phyloP scores from a whole-genome alignment of 2,888 invertebrate species.

The Lasius platythorax region DNA sequence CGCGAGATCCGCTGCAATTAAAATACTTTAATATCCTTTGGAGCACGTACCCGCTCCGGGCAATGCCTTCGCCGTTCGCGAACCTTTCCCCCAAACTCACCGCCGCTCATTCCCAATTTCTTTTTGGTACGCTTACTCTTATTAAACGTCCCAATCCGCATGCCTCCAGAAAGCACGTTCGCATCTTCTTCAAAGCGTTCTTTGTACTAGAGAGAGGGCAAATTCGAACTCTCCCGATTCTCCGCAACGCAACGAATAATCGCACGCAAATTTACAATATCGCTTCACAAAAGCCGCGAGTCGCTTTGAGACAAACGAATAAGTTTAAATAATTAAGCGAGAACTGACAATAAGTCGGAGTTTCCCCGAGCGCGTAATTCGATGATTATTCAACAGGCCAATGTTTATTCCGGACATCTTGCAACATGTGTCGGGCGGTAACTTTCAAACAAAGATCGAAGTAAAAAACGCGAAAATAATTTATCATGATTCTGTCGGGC shows the following conservation, averaged over 20 bases:
- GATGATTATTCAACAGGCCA: background rate
- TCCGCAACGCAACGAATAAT: constrained; percentile 17
- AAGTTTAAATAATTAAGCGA: constrained; percentile 26
- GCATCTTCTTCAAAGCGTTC: constrained; percentile 67
- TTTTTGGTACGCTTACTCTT: constrained; percentile 69
- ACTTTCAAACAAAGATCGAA: constrained; percentile 32
- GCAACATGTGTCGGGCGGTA: background rate
- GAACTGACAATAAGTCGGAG: background rate
- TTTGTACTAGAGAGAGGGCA: constrained; percentile 26
- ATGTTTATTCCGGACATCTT: background rate
- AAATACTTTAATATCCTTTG: constrained; percentile 80
- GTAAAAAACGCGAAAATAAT: constrained; percentile 60
- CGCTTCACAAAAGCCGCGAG: constrained; percentile 1
- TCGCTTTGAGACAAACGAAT: constrained; percentile 36
- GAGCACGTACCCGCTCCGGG: constrained; percentile 74
- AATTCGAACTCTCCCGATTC: constrained; percentile 36
- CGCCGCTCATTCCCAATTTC: constrained; percentile 63
- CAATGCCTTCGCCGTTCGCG: constrained; percentile 61
- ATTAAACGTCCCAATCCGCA: constrained; percentile 73
- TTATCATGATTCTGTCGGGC: constrained; percentile 69
- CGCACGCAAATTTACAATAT: constrained; percentile 25
- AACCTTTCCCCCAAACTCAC: constrained; percentile 61
- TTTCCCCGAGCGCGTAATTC: background rate
- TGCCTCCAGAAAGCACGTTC: constrained; percentile 70
- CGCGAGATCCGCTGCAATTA: constrained; percentile 79